Evolutionary conservation across 2,797 vertebrate genomes (phyloP).

Genomic region (Furcifer pardalis): DNA sequence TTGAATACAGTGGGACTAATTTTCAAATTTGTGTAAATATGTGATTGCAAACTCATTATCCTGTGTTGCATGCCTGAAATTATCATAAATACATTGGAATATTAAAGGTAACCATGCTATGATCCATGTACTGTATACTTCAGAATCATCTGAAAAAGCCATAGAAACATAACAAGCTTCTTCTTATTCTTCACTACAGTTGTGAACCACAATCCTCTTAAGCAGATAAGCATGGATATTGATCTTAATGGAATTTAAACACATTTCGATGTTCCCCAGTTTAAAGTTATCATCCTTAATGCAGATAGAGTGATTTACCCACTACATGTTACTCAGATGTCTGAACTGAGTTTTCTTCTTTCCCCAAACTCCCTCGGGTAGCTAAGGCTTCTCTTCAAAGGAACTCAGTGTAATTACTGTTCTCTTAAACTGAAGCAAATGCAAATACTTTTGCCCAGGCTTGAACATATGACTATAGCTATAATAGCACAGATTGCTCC

Average conservation of each 20-base stretch:
- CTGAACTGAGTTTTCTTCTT: background rate
- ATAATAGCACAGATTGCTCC: slow-evolving; percentile 1
- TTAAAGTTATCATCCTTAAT: slow-evolving; percentile 27
- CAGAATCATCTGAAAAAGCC: background rate
- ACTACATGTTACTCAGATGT: slow-evolving; percentile 15
- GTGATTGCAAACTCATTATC: too few relatives aligned
- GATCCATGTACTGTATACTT: too few relatives aligned
- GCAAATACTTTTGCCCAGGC: slow-evolving; percentile 25
- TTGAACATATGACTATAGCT: slow-evolving; percentile 8
- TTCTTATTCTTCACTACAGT: background rate
- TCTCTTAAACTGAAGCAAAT: slow-evolving; percentile 34
- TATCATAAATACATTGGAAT: too few relatives aligned
- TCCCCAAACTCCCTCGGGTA: slow-evolving; percentile 20
- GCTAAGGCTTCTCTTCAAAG: slow-evolving; percentile 28
- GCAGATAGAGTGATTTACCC: slow-evolving; percentile 17
- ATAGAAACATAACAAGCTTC: background rate
- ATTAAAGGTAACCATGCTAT: too few relatives aligned
- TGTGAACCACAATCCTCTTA: background rate
- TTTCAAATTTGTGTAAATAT: too few relatives aligned
- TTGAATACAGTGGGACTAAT: too few relatives aligned
- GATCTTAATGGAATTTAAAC: slow-evolving; percentile 10
- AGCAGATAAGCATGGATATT: background rate
- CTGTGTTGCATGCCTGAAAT: too few relatives aligned
- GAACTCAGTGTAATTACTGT: slow-evolving; percentile 25
- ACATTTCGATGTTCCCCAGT: background rate